A percentile compares a stretch with the other conserved stretches of the same genome.
These are phyloP conservation scores for Paracanthobrama guichenoti DNA, from an alignment of 2,113 vertebrate species.

Conservation along the genomic window DNA sequence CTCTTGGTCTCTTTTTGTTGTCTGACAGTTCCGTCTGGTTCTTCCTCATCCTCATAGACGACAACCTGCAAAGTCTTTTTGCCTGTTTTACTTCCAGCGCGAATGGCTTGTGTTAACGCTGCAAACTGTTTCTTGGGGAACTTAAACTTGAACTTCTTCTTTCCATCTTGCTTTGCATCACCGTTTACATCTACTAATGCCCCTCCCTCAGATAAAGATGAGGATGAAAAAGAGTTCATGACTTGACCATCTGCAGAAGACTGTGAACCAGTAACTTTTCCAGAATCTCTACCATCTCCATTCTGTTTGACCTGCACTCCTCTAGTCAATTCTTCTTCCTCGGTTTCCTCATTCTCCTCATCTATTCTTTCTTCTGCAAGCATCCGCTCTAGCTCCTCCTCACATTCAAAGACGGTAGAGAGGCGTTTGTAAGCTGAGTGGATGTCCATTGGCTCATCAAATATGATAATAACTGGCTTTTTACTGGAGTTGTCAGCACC, in stretches of 20 bases:
- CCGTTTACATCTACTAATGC: slow-evolving; percentile 33
- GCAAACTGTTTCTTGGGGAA: slow-evolving; percentile 97
- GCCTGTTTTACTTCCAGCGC: slow-evolving; percentile 88
- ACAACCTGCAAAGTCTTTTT: slow-evolving; percentile 98
- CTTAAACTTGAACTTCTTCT: slow-evolving; percentile 97
- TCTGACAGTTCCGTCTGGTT: slow-evolving; percentile 85
- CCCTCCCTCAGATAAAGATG: neutral
- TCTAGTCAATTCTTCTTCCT: slow-evolving; percentile 58
- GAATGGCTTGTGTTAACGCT: slow-evolving; percentile 89
- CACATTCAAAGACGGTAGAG: slow-evolving; percentile 95
- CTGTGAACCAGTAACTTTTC: neutral
- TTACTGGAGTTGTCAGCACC: slow-evolving; percentile 72
- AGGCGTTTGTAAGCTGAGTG: slow-evolving; percentile 94
- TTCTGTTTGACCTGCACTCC: slow-evolving; percentile 33
- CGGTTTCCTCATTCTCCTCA: slow-evolving; percentile 87
- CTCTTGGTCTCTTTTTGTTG: slow-evolving; percentile 90
- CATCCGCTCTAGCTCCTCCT: slow-evolving; percentile 94
- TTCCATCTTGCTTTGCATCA: slow-evolving; percentile 80
- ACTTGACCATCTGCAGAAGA: slow-evolving; percentile 3
- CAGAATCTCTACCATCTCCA: slow-evolving; percentile 10
- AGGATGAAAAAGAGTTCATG: neutral
- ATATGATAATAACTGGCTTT: slow-evolving; percentile 97
- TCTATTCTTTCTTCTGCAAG: slow-evolving; percentile 90
- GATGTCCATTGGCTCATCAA: slow-evolving; percentile 98
- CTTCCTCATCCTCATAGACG: slow-evolving; percentile 96